phyloP scores from a whole-genome alignment of 1,140 invertebrate genomes.

The Diorhabda sublineata region DNA sequence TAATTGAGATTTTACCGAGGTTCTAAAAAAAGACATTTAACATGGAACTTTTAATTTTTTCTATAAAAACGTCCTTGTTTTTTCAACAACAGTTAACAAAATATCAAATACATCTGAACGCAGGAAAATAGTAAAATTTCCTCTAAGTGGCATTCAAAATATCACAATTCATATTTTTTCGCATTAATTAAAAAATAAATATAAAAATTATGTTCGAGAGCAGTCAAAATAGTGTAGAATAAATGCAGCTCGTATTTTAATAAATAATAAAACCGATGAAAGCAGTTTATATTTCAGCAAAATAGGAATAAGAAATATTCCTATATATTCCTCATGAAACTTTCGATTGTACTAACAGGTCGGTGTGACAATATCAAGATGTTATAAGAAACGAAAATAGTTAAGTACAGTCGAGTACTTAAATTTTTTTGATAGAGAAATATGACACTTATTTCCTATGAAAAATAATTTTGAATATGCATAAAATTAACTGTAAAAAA shows the following conservation, averaged over 20 bases:
- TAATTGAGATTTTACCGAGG: too few relatives aligned
- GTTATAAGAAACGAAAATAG: neutral
- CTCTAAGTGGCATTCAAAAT: slow-evolving; percentile 31
- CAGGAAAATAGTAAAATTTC: slow-evolving; percentile 38
- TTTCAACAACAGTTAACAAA: slow-evolving; percentile 16
- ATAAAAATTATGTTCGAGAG: slow-evolving; percentile 22
- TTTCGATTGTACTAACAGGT: neutral
- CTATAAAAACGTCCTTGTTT: neutral
- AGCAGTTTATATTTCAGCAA: neutral
- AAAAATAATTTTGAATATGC: neutral
- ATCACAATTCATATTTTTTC: slow-evolving; percentile 23
- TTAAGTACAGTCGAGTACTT: neutral
- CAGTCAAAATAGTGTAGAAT: slow-evolving; percentile 22
- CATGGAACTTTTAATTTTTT: neutral
- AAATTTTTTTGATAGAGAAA: neutral
- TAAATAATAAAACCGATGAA: neutral
- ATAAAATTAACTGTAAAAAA: neutral
- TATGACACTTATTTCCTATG: neutral
- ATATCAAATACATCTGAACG: slow-evolving; percentile 26
- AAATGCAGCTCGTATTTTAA: slow-evolving; percentile 16
- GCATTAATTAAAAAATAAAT: slow-evolving; percentile 23
- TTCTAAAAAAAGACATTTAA: too few relatives aligned
- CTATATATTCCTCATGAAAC: neutral
- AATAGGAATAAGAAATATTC: neutral
- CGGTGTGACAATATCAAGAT: neutral